Evolutionary conservation across 1,140 invertebrate species (phyloP).

Genomic region (Drosophila punjabiensis): DNA sequence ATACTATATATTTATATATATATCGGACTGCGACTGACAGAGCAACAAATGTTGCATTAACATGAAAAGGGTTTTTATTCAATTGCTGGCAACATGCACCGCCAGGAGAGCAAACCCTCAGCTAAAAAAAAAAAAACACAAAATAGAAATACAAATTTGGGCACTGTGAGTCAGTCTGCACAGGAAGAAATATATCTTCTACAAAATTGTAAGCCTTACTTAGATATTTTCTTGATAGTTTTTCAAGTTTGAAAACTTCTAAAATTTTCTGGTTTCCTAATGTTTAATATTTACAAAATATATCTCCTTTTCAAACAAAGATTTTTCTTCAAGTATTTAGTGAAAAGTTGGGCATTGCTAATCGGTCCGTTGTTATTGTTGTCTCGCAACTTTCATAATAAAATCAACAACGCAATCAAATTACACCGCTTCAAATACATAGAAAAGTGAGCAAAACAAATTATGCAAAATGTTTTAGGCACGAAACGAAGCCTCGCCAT

Average conservation of each 20-base stretch:
- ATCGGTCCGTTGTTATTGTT: constrained; percentile 45
- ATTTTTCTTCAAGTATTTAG: constrained; percentile 7
- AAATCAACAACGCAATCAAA: constrained; percentile 73
- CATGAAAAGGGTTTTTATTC: constrained; percentile 82
- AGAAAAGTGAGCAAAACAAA: constrained; percentile 55
- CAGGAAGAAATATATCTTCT: background rate
- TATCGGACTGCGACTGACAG: constrained; percentile 43
- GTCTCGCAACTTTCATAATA: constrained; percentile 74
- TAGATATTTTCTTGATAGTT: background rate
- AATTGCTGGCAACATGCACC: constrained; percentile 72
- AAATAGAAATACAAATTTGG: constrained; percentile 21
- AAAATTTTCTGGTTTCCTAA: background rate
- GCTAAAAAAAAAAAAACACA: background rate
- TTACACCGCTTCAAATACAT: constrained; percentile 45
- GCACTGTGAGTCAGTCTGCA: constrained; percentile 37
- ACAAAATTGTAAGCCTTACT: background rate
- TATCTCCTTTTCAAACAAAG: background rate
- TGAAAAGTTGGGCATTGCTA: constrained; percentile 34
- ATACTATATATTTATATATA: background rate
- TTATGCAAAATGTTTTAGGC: constrained; percentile 73
- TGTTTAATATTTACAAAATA: background rate
- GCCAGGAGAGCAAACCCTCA: constrained; percentile 17
- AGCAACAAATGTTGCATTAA: constrained; percentile 76
- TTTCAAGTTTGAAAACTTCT: background rate
- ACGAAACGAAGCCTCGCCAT: constrained; percentile 39